Evolutionary conservation across 2,888 invertebrate species (phyloP), one percentile per base, ranked within the genome.

Genomic region (Cryptus viduatorius): DNA sequence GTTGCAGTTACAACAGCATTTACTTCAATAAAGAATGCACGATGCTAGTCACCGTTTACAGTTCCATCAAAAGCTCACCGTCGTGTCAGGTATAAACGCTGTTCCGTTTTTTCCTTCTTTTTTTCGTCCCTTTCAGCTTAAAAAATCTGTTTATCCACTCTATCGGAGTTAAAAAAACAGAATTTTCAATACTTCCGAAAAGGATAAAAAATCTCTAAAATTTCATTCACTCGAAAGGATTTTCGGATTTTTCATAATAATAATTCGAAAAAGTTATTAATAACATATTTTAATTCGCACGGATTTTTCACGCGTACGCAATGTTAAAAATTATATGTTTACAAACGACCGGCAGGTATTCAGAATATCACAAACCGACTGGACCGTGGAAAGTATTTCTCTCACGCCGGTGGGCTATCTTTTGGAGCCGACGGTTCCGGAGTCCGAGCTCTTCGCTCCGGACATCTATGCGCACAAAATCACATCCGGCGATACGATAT

Each of bases 21-120:
- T 93, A 93, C 85, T 93, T 94, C 80, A 93, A 93, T 84, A 94
- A 97, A 96, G 96, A 97, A 89, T 97, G 97, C 93, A 95, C 96
- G 50, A 95, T 97, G 93, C 96, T 98, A 89, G 97, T 98, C 72
- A 96, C 97, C 82, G 97, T 98, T 1, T 97, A 97, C 88, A 98
- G 97, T 84, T 98, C 97, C 91, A 97, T 98, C 86, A 96, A 96
- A 92, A 96, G 96, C 71, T 95, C 97, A 76, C 98, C 98, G 0
- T 96, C 96, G 31, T 97, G 98, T 89, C 96, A 96, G 90, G 93
- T 93, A 89, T 19, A 37, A 12, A 4, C 12, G 4, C 0, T 44
- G 7, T 59, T 42, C 1, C 8, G 3, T 2, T 29, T 12, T 53
- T 56, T 72, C 7, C 14, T 19, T 72, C 7, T 7, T 19, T n/a